A percentile compares a stretch with the other conserved stretches of the same genome.
Evolutionary conservation across 1,140 invertebrate genomes (phyloP).

Genomic region (Calliphora vicina): DNA sequence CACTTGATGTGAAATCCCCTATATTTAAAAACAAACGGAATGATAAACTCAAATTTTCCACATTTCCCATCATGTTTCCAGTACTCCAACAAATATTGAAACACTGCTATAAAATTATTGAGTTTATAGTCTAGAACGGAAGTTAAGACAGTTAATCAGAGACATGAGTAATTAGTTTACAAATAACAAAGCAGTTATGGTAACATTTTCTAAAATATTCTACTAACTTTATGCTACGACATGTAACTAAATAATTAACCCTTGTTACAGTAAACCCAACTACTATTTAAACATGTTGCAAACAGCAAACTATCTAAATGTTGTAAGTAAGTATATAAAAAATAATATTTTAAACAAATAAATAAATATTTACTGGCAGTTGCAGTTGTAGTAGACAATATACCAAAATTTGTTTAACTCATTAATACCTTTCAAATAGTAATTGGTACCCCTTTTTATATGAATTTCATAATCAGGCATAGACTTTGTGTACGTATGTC

Average conservation of each 20-base stretch:
- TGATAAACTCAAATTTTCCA: no score
- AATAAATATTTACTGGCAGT: background rate
- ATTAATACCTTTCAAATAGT: background rate
- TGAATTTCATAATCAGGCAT: background rate
- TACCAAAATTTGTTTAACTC: background rate
- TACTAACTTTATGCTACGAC: background rate
- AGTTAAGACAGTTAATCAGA: no score
- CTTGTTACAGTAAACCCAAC: background rate
- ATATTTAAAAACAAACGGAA: no score
- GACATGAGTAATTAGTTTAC: background rate
- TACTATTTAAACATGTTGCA: background rate
- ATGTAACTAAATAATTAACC: background rate
- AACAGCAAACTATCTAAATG: no score
- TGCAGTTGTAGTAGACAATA: background rate
- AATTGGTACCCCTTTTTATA: background rate
- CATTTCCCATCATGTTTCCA: no score
- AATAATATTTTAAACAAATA: background rate
- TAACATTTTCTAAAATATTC: background rate
- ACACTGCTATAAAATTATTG: no score
- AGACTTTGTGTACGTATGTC: background rate
- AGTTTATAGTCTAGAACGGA: no score
- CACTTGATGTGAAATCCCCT: no score
- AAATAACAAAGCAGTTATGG: background rate
- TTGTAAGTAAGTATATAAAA: background rate
- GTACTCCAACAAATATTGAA: no score